These are phyloP conservation scores for Gymnoscopelus braueri DNA, from an alignment of 2,797 vertebrate genomes.

Conservation along the genomic window DNA sequence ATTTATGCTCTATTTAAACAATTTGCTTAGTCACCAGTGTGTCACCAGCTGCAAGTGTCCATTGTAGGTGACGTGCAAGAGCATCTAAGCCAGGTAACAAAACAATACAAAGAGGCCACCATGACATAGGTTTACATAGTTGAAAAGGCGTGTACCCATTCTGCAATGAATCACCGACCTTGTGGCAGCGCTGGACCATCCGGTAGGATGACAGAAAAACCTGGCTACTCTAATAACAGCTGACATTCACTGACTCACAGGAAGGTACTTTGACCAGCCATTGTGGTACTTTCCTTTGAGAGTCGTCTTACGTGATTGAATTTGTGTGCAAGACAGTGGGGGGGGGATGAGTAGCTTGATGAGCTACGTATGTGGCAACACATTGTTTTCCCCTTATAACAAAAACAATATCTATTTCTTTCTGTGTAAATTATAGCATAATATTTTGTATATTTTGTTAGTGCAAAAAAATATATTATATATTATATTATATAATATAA, in stretches of 20 bases:
- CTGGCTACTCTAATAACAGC: conserved; percentile 28
- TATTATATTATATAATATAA: too few relatives aligned
- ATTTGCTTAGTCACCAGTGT: neutral
- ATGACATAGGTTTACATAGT: conserved; percentile 42
- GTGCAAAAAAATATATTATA: too few relatives aligned
- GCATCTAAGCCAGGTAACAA: neutral
- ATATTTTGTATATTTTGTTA: too few relatives aligned
- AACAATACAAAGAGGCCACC: conserved; percentile 20
- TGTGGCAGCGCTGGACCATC: conserved; percentile 34
- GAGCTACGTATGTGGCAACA: too few relatives aligned
- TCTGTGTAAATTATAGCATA: too few relatives aligned
- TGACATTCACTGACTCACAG: conserved; percentile 56
- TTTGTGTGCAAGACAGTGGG: conserved; percentile 18
- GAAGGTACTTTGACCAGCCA: conserved; percentile 50
- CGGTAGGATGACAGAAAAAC: conserved; percentile 47
- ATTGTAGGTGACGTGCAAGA: neutral
- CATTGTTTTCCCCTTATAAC: too few relatives aligned
- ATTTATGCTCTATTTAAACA: neutral
- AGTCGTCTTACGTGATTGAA: neutral
- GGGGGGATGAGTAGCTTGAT: too few relatives aligned
- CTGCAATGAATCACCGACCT: conserved; percentile 57
- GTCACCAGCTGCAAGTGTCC: neutral
- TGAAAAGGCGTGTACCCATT: conserved; percentile 47
- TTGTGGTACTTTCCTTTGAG: conserved; percentile 6
- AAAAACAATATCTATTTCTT: too few relatives aligned